phyloP scores from a whole-genome alignment of 2,797 vertebrate genomes.

The Ptychobarbus kaznakovi region DNA sequence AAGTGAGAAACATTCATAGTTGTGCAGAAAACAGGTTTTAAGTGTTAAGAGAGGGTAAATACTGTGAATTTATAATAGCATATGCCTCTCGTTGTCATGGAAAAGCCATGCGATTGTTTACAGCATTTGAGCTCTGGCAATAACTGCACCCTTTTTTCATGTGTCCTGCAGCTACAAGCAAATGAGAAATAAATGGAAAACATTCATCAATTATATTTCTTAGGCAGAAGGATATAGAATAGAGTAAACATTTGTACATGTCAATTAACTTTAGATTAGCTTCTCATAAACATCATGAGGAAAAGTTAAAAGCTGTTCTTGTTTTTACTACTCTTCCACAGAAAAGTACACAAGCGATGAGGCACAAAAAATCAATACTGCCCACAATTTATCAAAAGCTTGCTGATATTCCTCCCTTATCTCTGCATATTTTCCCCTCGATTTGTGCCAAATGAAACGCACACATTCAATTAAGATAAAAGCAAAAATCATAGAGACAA shows the following conservation, averaged over 20 bases:
- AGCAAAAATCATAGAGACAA: slow-evolving; percentile 17
- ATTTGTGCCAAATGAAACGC: slow-evolving; percentile 38
- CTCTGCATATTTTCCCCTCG: slow-evolving; percentile 21
- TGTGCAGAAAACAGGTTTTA: slow-evolving; percentile 46
- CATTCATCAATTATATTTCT: slow-evolving; percentile 11
- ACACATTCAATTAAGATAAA: slow-evolving; percentile 19
- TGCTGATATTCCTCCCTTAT: slow-evolving; percentile 3
- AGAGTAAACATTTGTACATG: slow-evolving; percentile 21
- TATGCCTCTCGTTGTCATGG: slow-evolving; percentile 52
- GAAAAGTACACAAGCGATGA: slow-evolving; percentile 22
- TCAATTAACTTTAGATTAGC: slow-evolving; percentile 10
- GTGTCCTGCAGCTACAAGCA: slow-evolving; percentile 33
- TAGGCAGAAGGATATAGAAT: background rate
- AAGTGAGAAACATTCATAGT: slow-evolving; percentile 31
- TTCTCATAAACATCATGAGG: background rate
- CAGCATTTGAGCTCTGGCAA: slow-evolving; percentile 20
- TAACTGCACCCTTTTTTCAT: background rate
- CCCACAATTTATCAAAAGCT: slow-evolving; percentile 26
- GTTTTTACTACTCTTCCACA: slow-evolving; percentile 26
- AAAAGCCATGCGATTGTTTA: slow-evolving; percentile 46
- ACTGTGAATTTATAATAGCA: slow-evolving; percentile 43
- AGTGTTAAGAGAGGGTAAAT: slow-evolving; percentile 42
- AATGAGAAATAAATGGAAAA: slow-evolving; percentile 33
- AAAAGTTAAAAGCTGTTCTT: slow-evolving; percentile 25
- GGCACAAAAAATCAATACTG: slow-evolving; percentile 40